phyloP scores from a whole-genome alignment of 2,797 vertebrate species.

The Oceanodroma leucorhoa region DNA sequence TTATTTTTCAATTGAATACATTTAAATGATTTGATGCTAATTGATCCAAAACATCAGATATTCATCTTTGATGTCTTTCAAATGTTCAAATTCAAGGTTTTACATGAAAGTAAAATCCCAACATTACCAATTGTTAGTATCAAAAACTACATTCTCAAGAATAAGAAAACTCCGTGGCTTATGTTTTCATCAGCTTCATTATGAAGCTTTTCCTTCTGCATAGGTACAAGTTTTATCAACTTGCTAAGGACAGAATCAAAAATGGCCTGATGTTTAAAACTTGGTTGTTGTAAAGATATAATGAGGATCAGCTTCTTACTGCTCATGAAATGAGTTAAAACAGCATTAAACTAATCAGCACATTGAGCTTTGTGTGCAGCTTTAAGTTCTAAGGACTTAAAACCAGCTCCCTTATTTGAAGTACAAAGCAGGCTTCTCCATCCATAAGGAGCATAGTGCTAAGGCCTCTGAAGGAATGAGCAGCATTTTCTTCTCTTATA shows the following conservation, averaged over 20 bases:
- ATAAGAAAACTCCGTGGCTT: background rate
- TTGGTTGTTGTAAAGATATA: background rate
- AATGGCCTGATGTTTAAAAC: background rate
- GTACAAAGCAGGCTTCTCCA: background rate
- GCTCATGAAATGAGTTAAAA: background rate
- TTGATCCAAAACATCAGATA: background rate
- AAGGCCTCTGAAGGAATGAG: background rate
- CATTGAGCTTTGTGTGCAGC: background rate
- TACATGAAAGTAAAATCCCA: background rate
- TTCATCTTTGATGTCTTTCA: background rate
- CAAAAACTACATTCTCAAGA: background rate
- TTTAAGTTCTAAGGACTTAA: background rate
- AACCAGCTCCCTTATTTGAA: background rate
- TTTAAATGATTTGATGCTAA: background rate
- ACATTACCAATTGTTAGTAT: background rate
- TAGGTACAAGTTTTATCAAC: background rate
- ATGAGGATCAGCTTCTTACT: background rate
- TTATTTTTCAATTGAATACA: background rate
- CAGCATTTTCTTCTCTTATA: background rate
- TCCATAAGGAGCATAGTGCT: background rate
- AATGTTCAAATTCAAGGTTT: background rate
- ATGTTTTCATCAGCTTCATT: background rate
- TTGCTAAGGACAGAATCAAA: background rate
- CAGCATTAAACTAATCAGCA: background rate
- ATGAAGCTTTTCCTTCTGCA: background rate